Evolutionary conservation across 2,797 vertebrate species (phyloP).

Genomic region (Halcyon leucocephala): DNA sequence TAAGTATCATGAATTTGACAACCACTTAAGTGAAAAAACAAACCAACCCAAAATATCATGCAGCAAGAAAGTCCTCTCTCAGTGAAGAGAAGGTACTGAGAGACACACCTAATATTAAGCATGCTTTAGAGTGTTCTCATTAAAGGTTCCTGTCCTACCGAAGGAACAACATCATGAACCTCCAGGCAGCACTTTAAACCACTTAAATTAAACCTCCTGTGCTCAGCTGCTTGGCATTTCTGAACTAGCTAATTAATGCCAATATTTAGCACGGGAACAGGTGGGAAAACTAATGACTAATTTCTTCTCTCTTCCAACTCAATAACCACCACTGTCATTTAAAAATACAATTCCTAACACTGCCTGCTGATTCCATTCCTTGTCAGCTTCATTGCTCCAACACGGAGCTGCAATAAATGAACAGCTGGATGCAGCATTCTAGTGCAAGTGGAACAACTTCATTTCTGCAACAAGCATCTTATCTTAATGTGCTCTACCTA

Average conservation of each 20-base stretch:
- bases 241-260: conserved; percentile 41
- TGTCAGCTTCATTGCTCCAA: background rate
- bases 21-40: background rate
- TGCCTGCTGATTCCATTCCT: conserved; percentile 39
- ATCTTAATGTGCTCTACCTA: background rate
- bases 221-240: conserved; percentile 36
- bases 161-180: background rate
- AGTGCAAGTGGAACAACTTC: background rate
- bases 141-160: background rate
- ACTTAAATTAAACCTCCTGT: conserved; percentile 9
- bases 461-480: background rate
- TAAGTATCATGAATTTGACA: background rate
- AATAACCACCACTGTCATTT: background rate
- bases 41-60: background rate
- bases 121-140: background rate
- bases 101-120: background rate
- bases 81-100: background rate
- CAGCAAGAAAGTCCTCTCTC: background rate
- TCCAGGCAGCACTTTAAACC: conserved; percentile 34
- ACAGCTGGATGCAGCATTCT: background rate
- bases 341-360: conserved; percentile 19
- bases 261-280: conserved; percentile 41
- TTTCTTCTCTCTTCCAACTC: conserved; percentile 27
- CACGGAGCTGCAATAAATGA: background rate
- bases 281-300: conserved; percentile 53